Base-by-base conservation (phyloP, 92 coral and sea anemone genomes). In the Parazoanthus swiftii region DNA sequence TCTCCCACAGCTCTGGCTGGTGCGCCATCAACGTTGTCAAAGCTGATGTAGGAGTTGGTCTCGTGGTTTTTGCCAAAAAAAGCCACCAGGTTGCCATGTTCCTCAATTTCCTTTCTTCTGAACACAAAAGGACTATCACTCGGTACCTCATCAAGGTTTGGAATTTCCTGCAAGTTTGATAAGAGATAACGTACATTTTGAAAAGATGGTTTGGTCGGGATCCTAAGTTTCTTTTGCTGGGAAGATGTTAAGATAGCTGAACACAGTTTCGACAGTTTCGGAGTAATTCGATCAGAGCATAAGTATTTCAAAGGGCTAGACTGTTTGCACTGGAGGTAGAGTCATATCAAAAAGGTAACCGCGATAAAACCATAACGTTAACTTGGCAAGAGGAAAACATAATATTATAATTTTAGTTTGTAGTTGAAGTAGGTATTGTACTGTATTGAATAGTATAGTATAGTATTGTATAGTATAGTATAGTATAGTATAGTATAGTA, bases 81-180 rank as follows among this genome's bases (percentile, higher is more conserved):
- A 3, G 85, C 51, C 26, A 63, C 70, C 70, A 80, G 13, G 70
- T 58, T 21, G 10, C 25, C 46, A 20, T 6, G 0, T 5, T 79
- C 67, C 6, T n/a, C 85, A 6, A 80, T 15, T 4, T 26, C 68
- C 65, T 58, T 59, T 59, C 85, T 80, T 59, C 85, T 80, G 16
- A 80, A 54, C 85, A 80, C n/a, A 58, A 80, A 80, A 29, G 85
- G 72, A 7, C 85, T 80, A 38, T 33, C 25, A 9, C 37, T 2
- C 23, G 85, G 70, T 80, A 80, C 85, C 3, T 3, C 14, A 5
- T 80, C 50, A 58, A 80, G 39, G 70, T 80, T 5, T 23, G 85
- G 72, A 6, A 80, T 80, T 15, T 80, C 21, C 85, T 80, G 72
- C 72, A 80, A 80, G 9, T 35, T 63, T 63, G 26, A 20, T 20